phyloP scores from a whole-genome alignment of 2,888 invertebrate genomes.

The Hymenopus coronatus region DNA sequence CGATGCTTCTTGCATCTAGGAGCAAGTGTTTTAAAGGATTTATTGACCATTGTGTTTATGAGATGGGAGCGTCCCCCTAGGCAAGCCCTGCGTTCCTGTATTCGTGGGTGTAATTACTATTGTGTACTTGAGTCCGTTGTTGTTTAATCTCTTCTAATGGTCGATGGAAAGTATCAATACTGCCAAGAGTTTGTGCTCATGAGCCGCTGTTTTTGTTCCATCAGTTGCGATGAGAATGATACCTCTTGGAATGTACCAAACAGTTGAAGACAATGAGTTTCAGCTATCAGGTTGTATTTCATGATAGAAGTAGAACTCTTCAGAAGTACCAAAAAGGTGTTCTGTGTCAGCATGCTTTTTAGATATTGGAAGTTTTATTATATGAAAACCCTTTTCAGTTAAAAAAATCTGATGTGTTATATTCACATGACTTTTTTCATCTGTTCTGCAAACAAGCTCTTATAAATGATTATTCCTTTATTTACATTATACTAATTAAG shows the following conservation, averaged over 20 bases:
- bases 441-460: too few species aligned
- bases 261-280: too few species aligned
- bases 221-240: not conserved
- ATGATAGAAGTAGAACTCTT: not conserved
- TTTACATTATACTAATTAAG: too few species aligned
- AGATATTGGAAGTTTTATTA: too few species aligned
- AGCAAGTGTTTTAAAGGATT: conserved; percentile 11
- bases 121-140: not conserved
- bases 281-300: too few species aligned
- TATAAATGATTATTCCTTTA: too few species aligned
- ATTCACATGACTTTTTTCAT: too few species aligned
- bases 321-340: not conserved
- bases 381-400: too few species aligned
- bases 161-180: not conserved
- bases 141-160: not conserved
- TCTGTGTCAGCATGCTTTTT: too few species aligned
- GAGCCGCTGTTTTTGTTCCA: not conserved
- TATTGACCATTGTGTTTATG: conserved; percentile 17
- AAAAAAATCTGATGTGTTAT: too few species aligned
- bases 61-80: not conserved
- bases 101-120: conserved; percentile 12
- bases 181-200: not conserved
- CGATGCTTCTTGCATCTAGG: not conserved
- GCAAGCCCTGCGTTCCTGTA: not conserved
- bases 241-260: too few species aligned